Evolutionary conservation across 2,888 invertebrate species (phyloP).

Genomic region (Amphipoea lucens): DNA sequence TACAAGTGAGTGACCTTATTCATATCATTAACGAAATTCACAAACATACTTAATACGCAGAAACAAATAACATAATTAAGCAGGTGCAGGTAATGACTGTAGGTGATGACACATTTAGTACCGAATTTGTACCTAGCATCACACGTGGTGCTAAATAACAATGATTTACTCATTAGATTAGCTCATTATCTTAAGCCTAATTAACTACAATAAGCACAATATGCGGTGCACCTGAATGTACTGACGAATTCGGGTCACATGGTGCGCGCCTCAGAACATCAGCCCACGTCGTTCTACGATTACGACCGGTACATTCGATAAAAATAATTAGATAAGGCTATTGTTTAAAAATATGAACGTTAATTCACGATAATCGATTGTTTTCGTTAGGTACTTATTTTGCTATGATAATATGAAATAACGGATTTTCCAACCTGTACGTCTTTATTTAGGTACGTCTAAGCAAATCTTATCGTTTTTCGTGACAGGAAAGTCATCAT

Average conservation of each 20-base stretch:
- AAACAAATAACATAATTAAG: slow-evolving; percentile 44
- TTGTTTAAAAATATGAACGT: slow-evolving; percentile 56
- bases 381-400: slow-evolving; percentile 18
- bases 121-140: slow-evolving; percentile 42
- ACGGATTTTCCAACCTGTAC: neutral
- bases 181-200: slow-evolving; percentile 57
- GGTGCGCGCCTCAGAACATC: slow-evolving; percentile 41
- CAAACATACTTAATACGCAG: slow-evolving; percentile 22
- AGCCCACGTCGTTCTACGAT: slow-evolving; percentile 30
- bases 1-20: slow-evolving; percentile 26
- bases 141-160: slow-evolving; percentile 44
- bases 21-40: slow-evolving; percentile 30
- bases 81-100: slow-evolving; percentile 43
- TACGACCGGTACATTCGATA: slow-evolving; percentile 45
- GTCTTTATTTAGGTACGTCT: neutral
- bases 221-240: slow-evolving; percentile 70
- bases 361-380: slow-evolving; percentile 8
- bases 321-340: slow-evolving; percentile 51
- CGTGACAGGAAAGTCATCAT: neutral
- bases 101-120: slow-evolving; percentile 43
- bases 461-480: neutral
- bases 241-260: slow-evolving; percentile 65
- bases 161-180: slow-evolving; percentile 37
- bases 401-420: neutral
- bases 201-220: slow-evolving; percentile 50